Base-by-base conservation (phyloP, 2,888 invertebrate genomes). In the Pyrochroa serraticornis region DNA sequence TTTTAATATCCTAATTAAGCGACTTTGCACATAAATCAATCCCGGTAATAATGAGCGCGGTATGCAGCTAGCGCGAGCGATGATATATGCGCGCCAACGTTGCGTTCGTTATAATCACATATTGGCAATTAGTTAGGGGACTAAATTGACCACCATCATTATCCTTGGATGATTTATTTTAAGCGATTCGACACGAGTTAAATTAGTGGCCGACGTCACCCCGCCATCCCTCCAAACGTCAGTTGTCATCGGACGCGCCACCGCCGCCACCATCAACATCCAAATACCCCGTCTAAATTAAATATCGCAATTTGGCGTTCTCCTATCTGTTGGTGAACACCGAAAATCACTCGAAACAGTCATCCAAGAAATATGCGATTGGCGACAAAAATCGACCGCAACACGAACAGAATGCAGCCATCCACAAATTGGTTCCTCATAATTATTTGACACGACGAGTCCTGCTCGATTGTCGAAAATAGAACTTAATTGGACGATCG, bases 101-200 rank as follows among this genome's bases (percentile, higher is more conserved):
- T 66, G 61, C 72, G 77, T 77, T 77, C 74, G 77, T 76, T 77
- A 77, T 78, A 78, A 78, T 78, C 77, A 76, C 77, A 77, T 78
- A 78, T 78, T 78, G 77, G 76, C 78, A 78, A 78, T 78, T 78
- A 78, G 77, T 77, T 78, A 75, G 77, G 74, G 76, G 75, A 76
- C 77, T 76, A 78, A 78, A 78, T 78, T 78, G 78, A 78, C 78
- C 78, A 74, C 75, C 77, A 72, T 77, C 77, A 78, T 78, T 78
- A 78, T 77, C 75, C 75, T 76, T 75, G 76, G 77, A 76, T 78
- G 77, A 78, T 78, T 78, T 78, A 78, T 78, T 78, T 76, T 76
- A 74, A 77, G 73, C 76, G 76, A 76, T 76, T 75, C 74, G 75
- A 77, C 74, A 76, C 77, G 73, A 73, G 73, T 75, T 75, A 76